Base-by-base conservation (phyloP, 2,113 vertebrate species). In the Siphamia tubifer region DNA sequence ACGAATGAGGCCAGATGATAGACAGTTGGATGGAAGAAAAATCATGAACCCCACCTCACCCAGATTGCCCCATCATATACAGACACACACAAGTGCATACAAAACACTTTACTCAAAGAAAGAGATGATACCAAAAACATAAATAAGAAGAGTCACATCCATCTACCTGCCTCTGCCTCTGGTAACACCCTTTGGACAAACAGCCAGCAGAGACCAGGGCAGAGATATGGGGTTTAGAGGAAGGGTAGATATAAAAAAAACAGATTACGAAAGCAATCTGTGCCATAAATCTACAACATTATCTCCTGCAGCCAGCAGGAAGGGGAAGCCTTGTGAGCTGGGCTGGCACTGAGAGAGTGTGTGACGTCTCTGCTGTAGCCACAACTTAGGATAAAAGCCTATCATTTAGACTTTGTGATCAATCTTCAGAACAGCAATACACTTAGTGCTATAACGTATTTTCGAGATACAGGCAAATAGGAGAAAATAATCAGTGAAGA, bases 261-360 rank as follows among this genome's bases (percentile, higher is more conserved):
- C 60, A 82, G 63, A 78, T 84, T 75, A 82, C 63, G 15, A 35
- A 44, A 55, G 72, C 61, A 74, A 89, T 85, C 80, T 76, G 47
- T 31, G 28, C 44, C 64, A 84, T 85, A 82, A 84, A 85, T 85
- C 84, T 83, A 25, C 24, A 53, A 69, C 65, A 69, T 64, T 74
- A 84, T 85, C 39, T 72, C 36, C 63, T 61, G 62, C 15, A 68
- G 40, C 40, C 63, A 8, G 39, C 51, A 61, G 68, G 21, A 68
- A 60, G 38, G 47, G 52, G 30, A 71, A 61, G 58, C 45, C 49
- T 32, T 4, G 24, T 36, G 53, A 69, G 52, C 61, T 38, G 45
- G 39, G 16, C 17, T 28, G 42, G 39, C 43, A 57, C 38, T 27
- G 36, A 58, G 47, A 34, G 49, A 72, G 39, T 47, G 19, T 27